A percentile compares a stretch with the other conserved stretches of the same genome.
Evolutionary conservation across 2,888 invertebrate genomes (phyloP).

Genomic region (Phlogophora meticulosa): DNA sequence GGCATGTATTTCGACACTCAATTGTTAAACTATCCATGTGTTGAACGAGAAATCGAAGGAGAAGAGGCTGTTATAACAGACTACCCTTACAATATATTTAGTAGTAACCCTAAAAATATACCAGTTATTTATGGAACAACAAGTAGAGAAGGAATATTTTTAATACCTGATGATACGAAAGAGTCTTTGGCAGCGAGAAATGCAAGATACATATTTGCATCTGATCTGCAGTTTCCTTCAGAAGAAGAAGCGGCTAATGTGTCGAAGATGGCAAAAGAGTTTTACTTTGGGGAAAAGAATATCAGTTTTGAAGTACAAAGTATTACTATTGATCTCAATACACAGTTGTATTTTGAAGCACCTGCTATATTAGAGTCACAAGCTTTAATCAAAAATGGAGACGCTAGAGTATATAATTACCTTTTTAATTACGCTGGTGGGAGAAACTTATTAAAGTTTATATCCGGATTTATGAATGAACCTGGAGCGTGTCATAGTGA

Average conservation of each 20-base stretch:
- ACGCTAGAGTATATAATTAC: conserved; percentile 80
- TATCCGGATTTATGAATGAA: conserved; percentile 71
- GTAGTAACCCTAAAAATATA: conserved; percentile 73
- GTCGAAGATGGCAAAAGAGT: conserved; percentile 76
- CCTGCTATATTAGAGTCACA: conserved; percentile 81
- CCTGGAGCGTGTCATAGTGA: conserved; percentile 84
- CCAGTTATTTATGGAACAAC: conserved; percentile 80
- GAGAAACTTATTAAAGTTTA: conserved; percentile 79
- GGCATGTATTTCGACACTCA: conserved; percentile 83
- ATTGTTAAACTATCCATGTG: conserved; percentile 82
- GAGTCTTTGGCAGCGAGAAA: conserved; percentile 74
- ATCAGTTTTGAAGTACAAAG: conserved; percentile 80
- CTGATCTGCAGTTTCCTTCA: conserved; percentile 80
- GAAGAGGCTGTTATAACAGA: conserved; percentile 81
- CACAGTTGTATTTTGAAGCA: conserved; percentile 85
- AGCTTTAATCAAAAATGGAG: conserved; percentile 62
- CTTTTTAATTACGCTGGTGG: conserved; percentile 82
- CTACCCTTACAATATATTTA: conserved; percentile 81
- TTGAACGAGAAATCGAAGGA: conserved; percentile 79
- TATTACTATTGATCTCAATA: conserved; percentile 81
- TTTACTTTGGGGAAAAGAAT: conserved; percentile 86
- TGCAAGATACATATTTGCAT: conserved; percentile 80
- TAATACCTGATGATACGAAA: conserved; percentile 65
- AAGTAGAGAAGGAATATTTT: conserved; percentile 81
- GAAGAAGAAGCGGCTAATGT: conserved; percentile 74